Evolutionary conservation across 2,113 vertebrate species (phyloP).

Genomic region (Isichthys henryi): DNA sequence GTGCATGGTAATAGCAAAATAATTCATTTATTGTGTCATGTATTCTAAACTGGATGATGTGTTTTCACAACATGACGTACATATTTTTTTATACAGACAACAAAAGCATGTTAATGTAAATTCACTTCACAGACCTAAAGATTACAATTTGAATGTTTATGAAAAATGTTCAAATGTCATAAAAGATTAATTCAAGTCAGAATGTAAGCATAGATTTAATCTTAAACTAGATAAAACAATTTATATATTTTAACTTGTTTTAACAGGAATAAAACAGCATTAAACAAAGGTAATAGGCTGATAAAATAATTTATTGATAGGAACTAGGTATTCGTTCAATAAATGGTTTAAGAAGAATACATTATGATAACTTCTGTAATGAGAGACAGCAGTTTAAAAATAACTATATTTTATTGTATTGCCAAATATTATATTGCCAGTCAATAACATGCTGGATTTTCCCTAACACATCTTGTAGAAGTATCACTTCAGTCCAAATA

Average conservation of each 20-base stretch:
- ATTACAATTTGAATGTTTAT: background rate
- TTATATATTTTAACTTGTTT: background rate
- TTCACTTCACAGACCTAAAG: background rate
- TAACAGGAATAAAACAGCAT: background rate
- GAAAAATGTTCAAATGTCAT: background rate
- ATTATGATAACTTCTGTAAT: background rate
- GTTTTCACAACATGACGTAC: background rate
- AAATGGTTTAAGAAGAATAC: background rate
- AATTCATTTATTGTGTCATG: background rate
- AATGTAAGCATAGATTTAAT: constrained; percentile 8
- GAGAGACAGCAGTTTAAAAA: background rate
- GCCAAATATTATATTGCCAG: background rate
- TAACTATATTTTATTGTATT: background rate
- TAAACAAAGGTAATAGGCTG: background rate
- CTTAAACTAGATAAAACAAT: constrained; percentile 8
- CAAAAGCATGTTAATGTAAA: background rate
- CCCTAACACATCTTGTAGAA: background rate
- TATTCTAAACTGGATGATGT: background rate
- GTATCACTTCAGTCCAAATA: background rate
- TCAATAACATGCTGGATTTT: background rate
- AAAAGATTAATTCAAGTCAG: background rate
- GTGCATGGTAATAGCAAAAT: background rate
- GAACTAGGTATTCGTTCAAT: constrained; percentile 15
- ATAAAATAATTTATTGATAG: constrained; percentile 7
- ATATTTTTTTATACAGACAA: background rate